Conservation (phyloP, 53 echinoderm and acorn worm genomes). For the Holothuria scabra region DNA sequence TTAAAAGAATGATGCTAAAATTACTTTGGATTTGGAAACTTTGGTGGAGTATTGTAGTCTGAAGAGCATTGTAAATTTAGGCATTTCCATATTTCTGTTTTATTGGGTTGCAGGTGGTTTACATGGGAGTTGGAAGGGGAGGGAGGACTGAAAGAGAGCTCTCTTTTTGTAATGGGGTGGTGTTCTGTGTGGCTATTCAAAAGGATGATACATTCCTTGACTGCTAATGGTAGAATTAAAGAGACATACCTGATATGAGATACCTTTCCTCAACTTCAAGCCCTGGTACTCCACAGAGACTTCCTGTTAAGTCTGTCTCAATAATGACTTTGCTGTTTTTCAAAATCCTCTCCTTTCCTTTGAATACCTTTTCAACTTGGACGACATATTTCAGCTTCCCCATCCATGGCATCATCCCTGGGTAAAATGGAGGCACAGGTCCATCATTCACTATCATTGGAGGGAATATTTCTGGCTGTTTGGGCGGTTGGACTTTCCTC, state of each 20-base stretch:
- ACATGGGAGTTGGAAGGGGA: too few species aligned
- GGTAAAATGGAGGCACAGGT: not conserved
- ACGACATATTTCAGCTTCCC: constrained; percentile 68
- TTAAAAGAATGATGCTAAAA: too few species aligned
- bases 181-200: too few species aligned
- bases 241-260: constrained; percentile 74
- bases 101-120: too few species aligned
- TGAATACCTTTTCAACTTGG: constrained; percentile 94
- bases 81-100: too few species aligned
- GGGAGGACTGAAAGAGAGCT: too few species aligned
- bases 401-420: constrained; percentile 23
- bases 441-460: constrained; percentile 39
- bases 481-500: constrained; percentile 32
- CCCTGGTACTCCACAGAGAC: constrained; percentile 72
- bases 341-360: constrained; percentile 78
- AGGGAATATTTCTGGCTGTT: not conserved
- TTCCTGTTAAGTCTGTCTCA: constrained; percentile 67
- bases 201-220: too few species aligned
- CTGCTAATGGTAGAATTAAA: too few species aligned
- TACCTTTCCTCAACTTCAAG: constrained; percentile 75
- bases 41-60: too few species aligned
- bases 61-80: too few species aligned
- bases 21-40: too few species aligned
- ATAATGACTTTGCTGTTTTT: constrained; percentile 66
- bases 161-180: too few species aligned